phyloP scores from a whole-genome alignment of 2,888 invertebrate genomes.

The Andrena bucephala region DNA sequence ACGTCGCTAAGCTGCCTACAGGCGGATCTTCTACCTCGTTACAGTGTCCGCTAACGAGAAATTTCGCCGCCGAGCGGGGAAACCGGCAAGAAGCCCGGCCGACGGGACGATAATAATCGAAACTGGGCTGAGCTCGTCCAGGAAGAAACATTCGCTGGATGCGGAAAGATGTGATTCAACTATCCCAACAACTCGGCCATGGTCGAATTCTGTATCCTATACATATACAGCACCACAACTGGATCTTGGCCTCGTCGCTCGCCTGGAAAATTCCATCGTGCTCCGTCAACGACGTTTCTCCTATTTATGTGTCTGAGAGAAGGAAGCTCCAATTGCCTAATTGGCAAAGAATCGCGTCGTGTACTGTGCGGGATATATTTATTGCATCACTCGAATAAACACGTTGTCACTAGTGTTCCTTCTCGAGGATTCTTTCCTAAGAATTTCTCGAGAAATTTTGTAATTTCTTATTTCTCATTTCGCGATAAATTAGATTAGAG shows the following conservation, averaged over 20 bases:
- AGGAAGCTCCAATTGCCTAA: background rate
- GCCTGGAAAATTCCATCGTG: conserved; percentile 15
- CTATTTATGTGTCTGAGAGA: background rate
- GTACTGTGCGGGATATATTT: background rate
- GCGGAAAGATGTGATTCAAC: conserved; percentile 27
- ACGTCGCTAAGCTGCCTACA: conserved; percentile 41
- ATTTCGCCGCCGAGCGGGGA: conserved; percentile 55
- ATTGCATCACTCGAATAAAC: too few relatives aligned
- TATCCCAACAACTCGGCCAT: conserved; percentile 8
- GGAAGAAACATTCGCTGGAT: conserved; percentile 23
- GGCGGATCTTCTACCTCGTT: conserved; percentile 58
- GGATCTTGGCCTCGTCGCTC: background rate
- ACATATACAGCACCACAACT: background rate
- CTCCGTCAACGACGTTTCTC: background rate
- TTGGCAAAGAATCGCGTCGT: background rate
- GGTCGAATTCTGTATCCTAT: background rate
- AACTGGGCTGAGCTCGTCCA: conserved; percentile 37
- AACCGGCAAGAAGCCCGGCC: conserved; percentile 38
- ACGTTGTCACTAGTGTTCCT: too few relatives aligned
- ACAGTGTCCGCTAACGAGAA: conserved; percentile 60
- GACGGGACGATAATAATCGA: conserved; percentile 52
- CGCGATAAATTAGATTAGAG: too few relatives aligned
- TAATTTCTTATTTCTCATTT: too few relatives aligned
- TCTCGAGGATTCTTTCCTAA: too few relatives aligned
- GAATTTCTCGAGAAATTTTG: too few relatives aligned